Conservation (phyloP, 2,888 invertebrate species). For the Diarsia mendica region DNA sequence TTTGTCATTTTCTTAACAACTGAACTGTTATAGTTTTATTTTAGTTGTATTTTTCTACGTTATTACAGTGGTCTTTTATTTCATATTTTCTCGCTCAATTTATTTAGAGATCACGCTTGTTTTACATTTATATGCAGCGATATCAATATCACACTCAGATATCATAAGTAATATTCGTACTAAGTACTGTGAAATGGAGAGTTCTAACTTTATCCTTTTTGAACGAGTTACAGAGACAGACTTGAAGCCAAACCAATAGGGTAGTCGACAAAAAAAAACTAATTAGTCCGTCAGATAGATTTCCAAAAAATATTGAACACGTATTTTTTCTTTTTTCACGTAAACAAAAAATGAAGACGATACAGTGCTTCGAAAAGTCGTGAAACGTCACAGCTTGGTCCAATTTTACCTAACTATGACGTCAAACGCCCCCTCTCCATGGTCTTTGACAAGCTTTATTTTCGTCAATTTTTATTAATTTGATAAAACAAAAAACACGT, state of each 20-base stretch:
- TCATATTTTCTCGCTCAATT: conserved; percentile 26
- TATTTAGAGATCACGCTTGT: conserved; percentile 9
- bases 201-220: neutral
- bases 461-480: no score
- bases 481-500: no score
- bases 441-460: no score
- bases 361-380: no score
- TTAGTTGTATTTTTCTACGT: conserved; percentile 7
- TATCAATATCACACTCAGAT: conserved; percentile 32
- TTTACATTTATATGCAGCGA: conserved; percentile 31
- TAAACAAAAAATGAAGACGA: no score
- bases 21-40: conserved; percentile 31
- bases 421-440: no score
- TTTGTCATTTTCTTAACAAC: conserved; percentile 57
- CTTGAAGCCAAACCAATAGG: conserved; percentile 33
- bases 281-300: no score
- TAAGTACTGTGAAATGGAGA: conserved; percentile 10
- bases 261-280: no score
- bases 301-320: no score
- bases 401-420: no score
- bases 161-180: conserved; percentile 10
- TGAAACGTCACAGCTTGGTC: no score
- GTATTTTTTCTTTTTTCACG: no score
- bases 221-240: conserved; percentile 7
- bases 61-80: conserved; percentile 11